phyloP scores from a whole-genome alignment of 1,140 invertebrate genomes.

The Macrotrachela quadricornifera region DNA sequence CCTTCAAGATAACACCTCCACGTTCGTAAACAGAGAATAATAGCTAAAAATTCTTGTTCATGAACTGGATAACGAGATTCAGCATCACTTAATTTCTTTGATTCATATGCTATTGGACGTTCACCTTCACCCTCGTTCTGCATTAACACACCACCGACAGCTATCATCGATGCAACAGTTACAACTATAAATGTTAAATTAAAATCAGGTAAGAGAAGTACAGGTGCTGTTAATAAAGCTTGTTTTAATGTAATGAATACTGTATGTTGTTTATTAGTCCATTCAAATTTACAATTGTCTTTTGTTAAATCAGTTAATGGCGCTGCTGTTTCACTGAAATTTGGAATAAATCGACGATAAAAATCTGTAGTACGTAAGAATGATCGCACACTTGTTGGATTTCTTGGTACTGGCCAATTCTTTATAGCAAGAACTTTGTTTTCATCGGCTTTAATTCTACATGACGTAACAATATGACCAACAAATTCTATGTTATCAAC shows the following conservation, averaged over 20 bases:
- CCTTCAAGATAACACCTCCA: no score
- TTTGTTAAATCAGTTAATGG: conserved; percentile 15
- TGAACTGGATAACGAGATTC: neutral
- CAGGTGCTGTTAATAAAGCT: conserved; percentile 12
- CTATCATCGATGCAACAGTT: conserved; percentile 27
- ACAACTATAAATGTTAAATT: conserved; percentile 21
- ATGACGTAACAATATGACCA: conserved; percentile 10
- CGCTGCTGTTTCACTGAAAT: conserved; percentile 8
- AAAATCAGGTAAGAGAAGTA: conserved; percentile 19
- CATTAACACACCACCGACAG: conserved; percentile 25
- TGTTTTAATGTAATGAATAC: conserved; percentile 14
- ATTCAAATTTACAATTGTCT: neutral
- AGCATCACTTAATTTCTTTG: conserved; percentile 7
- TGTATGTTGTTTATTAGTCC: neutral
- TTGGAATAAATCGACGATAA: conserved; percentile 11
- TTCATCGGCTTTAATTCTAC: conserved; percentile 7
- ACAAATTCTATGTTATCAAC: conserved; percentile 3
- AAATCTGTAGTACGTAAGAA: conserved; percentile 10
- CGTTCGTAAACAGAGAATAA: no score
- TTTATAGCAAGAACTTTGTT: conserved; percentile 12
- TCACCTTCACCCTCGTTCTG: conserved; percentile 18
- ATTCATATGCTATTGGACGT: conserved; percentile 13
- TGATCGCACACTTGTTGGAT: conserved; percentile 13
- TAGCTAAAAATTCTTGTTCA: neutral
- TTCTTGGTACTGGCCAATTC: conserved; percentile 11